phyloP scores from a whole-genome alignment of 2,888 invertebrate species.

The Augiades crinisus region DNA sequence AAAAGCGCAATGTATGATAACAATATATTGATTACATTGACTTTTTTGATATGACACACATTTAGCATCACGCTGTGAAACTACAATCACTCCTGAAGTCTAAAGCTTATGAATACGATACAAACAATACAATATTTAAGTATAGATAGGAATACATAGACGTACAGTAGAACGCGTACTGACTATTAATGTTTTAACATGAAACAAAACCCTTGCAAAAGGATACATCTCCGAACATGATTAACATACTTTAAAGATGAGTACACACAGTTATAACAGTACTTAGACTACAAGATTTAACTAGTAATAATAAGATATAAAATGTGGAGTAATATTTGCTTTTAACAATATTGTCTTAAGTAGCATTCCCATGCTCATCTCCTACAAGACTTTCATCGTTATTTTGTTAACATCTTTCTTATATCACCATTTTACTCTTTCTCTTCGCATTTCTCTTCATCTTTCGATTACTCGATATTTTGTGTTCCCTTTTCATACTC shows the following conservation, averaged over 20 bases:
- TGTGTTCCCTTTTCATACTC: neutral
- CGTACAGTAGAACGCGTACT: neutral
- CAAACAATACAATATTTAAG: conserved; percentile 22
- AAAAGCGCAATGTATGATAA: conserved; percentile 44
- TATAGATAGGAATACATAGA: neutral
- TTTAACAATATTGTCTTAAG: conserved; percentile 78
- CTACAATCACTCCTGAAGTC: conserved; percentile 5
- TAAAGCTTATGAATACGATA: conserved; percentile 3
- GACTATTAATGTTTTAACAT: conserved; percentile 1
- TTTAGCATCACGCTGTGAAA: conserved; percentile 3
- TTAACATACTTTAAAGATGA: conserved; percentile 16
- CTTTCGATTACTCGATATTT: conserved; percentile 1
- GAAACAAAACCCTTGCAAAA: conserved; percentile 21
- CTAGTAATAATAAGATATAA: conserved; percentile 63
- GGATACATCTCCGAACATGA: conserved; percentile 4
- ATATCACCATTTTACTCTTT: too few species aligned
- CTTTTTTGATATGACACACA: conserved; percentile 8
- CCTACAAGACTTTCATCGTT: neutral
- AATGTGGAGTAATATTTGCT: conserved; percentile 73
- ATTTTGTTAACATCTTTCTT: neutral
- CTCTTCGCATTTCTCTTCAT: too few species aligned
- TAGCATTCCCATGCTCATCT: conserved; percentile 40
- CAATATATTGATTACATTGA: conserved; percentile 7
- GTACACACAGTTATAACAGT: conserved; percentile 42
- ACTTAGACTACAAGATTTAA: conserved; percentile 37